Evolutionary conservation across 2,113 vertebrate species (phyloP), one percentile per base, ranked within the genome.

Genomic region (Dinomys branickii): DNA sequence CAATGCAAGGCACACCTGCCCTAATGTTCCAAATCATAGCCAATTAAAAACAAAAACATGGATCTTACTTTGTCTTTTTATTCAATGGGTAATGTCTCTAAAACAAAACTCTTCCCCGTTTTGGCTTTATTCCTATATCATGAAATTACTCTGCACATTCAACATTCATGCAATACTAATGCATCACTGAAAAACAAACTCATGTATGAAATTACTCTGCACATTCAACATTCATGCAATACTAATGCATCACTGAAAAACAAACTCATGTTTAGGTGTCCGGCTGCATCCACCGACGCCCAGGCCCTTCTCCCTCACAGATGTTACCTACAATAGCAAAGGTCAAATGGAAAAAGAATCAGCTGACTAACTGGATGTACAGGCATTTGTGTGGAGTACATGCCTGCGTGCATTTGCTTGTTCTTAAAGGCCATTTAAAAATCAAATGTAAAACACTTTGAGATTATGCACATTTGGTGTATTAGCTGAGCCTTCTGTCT

Each of bases 1-100:
- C 17, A 3, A 83, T 3, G 33, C 75, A 52, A 54, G 5, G 11
- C 4, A 90, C 33, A 88, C 17, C 7, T 65, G 44, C n/a, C 22
- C 81, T 52, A 78, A 78, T 8, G 28, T 63, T 88, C 77, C 71
- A 73, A 7, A 56, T 71, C n/a, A 63, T 13, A 1, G 61, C 33
- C 33, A 81, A 56, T 59, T 41, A n/a, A 97, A 71, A 69, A 35
- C 30, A 75, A 83, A 50, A 63, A n/a, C 56, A 12, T n/a, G 7
- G 7, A 58, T 50, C 14, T 59, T 67, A n/a, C n/a, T 93, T 82
- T 58, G 38, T 85, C 11, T 54, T 44, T n/a, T 88, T 75, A 59
- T 44, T 63, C 20, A 95, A 44, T 19, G 93, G 56, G 92, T 67
- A 83, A 92, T 67, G 26, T 41, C 50, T 94, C 81, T 96, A 47